A percentile compares a stretch with the other conserved stretches of the same genome.
Evolutionary conservation across 2,113 vertebrate genomes (phyloP).

Genomic region (Vulpes ferrilata): DNA sequence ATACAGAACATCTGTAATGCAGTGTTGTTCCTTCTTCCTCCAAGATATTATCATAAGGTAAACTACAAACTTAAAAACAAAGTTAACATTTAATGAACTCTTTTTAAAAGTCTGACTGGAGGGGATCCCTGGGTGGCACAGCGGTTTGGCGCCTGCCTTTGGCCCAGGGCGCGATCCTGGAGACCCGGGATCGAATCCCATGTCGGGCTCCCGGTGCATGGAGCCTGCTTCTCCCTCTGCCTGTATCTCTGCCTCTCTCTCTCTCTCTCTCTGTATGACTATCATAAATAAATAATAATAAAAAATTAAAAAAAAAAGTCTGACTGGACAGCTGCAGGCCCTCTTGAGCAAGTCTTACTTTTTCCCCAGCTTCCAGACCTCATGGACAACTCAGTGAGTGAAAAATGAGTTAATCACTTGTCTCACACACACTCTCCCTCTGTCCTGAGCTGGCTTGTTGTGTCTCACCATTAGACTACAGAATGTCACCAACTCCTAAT

Average conservation of each 20-base stretch:
- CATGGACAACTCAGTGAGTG: conserved; percentile 54
- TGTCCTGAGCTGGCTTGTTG: accelerated
- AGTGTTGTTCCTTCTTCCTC: conserved; percentile 62
- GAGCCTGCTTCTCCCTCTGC: too few relatives aligned
- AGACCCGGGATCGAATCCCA: too few relatives aligned
- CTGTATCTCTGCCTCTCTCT: too few relatives aligned
- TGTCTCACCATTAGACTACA: conserved; percentile 34
- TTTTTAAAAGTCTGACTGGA: conserved; percentile 61
- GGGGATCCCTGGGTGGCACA: too few relatives aligned
- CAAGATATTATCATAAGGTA: conserved; percentile 76
- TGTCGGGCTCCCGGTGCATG: too few relatives aligned
- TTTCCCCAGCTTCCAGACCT: conserved; percentile 60
- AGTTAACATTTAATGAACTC: conserved; percentile 74
- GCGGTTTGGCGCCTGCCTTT: too few relatives aligned
- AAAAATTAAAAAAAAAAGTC: too few relatives aligned
- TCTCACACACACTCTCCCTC: neutral
- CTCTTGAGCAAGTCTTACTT: conserved; percentile 66
- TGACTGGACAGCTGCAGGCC: conserved; percentile 39
- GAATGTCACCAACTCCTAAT: conserved; percentile 76
- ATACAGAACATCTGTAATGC: conserved; percentile 74
- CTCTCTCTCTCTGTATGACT: too few relatives aligned
- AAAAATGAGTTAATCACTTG: conserved; percentile 50
- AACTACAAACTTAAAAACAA: conserved; percentile 73
- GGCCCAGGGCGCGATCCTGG: too few relatives aligned
- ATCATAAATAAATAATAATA: too few relatives aligned